phyloP scores from a whole-genome alignment of 2,888 invertebrate genomes.

The Lycaena phlaeas region DNA sequence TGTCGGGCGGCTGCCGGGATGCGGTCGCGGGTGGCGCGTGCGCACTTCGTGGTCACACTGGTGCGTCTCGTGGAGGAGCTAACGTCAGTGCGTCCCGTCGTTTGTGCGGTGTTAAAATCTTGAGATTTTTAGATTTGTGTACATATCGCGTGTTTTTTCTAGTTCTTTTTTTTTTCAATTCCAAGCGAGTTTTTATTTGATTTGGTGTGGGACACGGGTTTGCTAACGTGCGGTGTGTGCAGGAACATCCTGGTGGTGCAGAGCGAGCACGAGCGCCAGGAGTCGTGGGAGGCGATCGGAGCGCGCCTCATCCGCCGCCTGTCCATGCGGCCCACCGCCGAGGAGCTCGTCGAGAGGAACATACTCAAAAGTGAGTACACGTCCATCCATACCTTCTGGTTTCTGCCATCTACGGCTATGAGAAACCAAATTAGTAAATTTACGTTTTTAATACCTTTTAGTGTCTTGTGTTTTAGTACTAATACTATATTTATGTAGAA shows the following conservation, averaged over 20 bases:
- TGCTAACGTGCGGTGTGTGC: constrained; percentile 18
- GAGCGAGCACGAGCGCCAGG: constrained; percentile 91
- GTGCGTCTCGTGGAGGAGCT: constrained; percentile 27
- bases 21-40: constrained; percentile 29
- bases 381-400: not conserved
- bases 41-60: constrained; percentile 35
- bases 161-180: too few species aligned
- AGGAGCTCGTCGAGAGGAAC: constrained; percentile 97
- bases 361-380: constrained; percentile 92
- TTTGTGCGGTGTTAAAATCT: not conserved
- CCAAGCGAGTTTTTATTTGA: too few species aligned
- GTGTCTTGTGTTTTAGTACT: too few species aligned
- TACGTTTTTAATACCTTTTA: too few species aligned
- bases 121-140: too few species aligned
- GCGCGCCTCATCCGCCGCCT: constrained; percentile 94
- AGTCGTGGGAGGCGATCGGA: constrained; percentile 94
- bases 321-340: constrained; percentile 97
- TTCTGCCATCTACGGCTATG: too few species aligned
- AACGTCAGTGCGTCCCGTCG: constrained; percentile 27
- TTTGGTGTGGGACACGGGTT: constrained; percentile 1
- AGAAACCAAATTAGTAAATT: too few species aligned
- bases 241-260: constrained; percentile 94
- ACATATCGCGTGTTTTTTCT: too few species aligned
- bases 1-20: constrained; percentile 35
- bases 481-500: too few species aligned